Conservation (phyloP, 1,140 invertebrate genomes). For the Pseudomyrmex dendroicus region DNA sequence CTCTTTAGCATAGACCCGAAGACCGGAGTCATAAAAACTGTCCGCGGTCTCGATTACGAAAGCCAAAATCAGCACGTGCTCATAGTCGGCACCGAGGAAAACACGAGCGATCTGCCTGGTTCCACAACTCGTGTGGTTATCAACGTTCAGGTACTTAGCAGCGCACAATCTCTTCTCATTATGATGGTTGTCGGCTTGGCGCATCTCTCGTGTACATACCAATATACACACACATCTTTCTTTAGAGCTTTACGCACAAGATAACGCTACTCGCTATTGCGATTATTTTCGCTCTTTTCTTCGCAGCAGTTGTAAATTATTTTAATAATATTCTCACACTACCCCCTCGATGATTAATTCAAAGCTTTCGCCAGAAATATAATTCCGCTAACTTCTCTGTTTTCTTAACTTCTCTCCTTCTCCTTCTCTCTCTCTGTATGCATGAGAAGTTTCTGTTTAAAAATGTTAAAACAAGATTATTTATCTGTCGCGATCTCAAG, state of each 20-base stretch:
- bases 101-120: slow-evolving; percentile 88
- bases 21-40: slow-evolving; percentile 91
- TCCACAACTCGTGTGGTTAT: slow-evolving; percentile 91
- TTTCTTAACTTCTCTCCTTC: neutral
- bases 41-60: slow-evolving; percentile 92
- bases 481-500: neutral
- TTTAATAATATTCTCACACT: too few relatives aligned
- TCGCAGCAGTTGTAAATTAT: too few relatives aligned
- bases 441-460: neutral
- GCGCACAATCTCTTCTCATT: neutral
- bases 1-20: slow-evolving; percentile 93
- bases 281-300: too few relatives aligned
- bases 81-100: slow-evolving; percentile 93
- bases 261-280: too few relatives aligned
- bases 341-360: neutral
- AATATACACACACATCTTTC: neutral
- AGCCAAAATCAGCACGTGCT: slow-evolving; percentile 90
- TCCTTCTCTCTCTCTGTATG: neutral
- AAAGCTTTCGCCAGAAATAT: neutral
- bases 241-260: too few relatives aligned
- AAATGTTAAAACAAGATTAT: slow-evolving; percentile 34
- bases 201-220: neutral
- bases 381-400: too few relatives aligned
- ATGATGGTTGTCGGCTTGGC: neutral
- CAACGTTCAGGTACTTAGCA: slow-evolving; percentile 89